phyloP scores from a whole-genome alignment of 2,797 vertebrate species.

The Acipenser ruthenus region DNA sequence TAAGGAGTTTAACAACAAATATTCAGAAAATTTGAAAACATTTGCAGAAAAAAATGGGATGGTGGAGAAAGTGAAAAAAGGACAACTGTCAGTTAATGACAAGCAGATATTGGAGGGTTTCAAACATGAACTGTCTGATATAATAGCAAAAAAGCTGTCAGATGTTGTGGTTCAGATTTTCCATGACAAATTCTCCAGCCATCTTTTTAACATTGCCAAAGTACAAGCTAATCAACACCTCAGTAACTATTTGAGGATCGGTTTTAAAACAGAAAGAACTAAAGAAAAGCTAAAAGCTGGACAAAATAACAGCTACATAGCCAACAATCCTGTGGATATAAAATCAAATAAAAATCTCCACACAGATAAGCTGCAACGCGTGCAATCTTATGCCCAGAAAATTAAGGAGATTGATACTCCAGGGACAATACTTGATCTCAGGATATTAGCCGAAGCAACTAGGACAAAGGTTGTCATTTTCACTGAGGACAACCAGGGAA shows the following conservation, averaged over 20 bases:
- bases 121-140: conserved; percentile 1
- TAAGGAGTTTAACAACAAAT: background rate
- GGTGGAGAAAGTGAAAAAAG: no score
- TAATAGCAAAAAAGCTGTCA: background rate
- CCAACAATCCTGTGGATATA: conserved; percentile 3
- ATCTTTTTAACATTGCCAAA: conserved; percentile 2
- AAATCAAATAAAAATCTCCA: background rate
- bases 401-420: background rate
- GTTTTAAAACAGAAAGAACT: conserved; percentile 8
- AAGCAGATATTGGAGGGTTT: conserved; percentile 2
- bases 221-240: background rate
- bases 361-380: background rate
- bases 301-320: conserved; percentile 11
- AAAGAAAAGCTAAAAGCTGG: conserved; percentile 5
- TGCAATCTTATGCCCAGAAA: conserved; percentile 9
- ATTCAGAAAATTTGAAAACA: background rate
- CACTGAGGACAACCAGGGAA: conserved; percentile 8
- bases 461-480: conserved; percentile 11
- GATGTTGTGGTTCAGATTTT: background rate
- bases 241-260: background rate
- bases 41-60: background rate
- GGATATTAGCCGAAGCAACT: conserved; percentile 9
- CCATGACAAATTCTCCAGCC: conserved; percentile 18
- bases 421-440: conserved; percentile 13
- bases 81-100: conserved; percentile 5